Percentiles rank a stretch among this genome's conserved stretches.
Evolutionary conservation across 2,888 invertebrate genomes (phyloP).

Genomic region (Auanema sp.): DNA sequence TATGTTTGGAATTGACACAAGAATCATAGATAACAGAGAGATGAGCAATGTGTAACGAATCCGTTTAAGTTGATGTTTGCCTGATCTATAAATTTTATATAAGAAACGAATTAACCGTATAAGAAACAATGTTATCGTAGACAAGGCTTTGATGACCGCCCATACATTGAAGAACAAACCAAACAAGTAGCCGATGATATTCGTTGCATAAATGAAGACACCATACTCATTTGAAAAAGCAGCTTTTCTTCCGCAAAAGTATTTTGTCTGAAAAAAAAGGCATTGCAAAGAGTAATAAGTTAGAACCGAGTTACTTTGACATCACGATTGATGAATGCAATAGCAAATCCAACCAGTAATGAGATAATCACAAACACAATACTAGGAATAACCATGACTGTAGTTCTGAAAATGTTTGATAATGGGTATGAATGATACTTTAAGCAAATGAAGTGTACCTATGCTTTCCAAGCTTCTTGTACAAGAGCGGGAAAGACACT

Average conservation of each 20-base stretch:
- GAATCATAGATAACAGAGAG: not conserved
- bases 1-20: conserved; percentile 28
- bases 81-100: not conserved
- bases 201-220: not conserved
- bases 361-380: conserved; percentile 14
- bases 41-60: not conserved
- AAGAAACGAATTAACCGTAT: not conserved
- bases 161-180: conserved; percentile 4
- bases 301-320: conserved; percentile 16
- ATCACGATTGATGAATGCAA: conserved; percentile 31
- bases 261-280: conserved; percentile 25
- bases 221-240: conserved; percentile 27
- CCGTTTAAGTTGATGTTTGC: not conserved
- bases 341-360: conserved; percentile 29
- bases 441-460: conserved; percentile 7
- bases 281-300: not conserved
- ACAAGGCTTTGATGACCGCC: not conserved
- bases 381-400: conserved; percentile 12
- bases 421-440: not conserved
- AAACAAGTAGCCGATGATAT: not conserved
- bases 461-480: not conserved
- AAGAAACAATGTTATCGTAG: not conserved
- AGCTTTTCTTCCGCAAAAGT: conserved; percentile 49
- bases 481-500: conserved; percentile 8
- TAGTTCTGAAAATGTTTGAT: conserved; percentile 8